Evolutionary conservation across 2,888 invertebrate species (phyloP).

Genomic region (Zaprionus obscuricornis): DNA sequence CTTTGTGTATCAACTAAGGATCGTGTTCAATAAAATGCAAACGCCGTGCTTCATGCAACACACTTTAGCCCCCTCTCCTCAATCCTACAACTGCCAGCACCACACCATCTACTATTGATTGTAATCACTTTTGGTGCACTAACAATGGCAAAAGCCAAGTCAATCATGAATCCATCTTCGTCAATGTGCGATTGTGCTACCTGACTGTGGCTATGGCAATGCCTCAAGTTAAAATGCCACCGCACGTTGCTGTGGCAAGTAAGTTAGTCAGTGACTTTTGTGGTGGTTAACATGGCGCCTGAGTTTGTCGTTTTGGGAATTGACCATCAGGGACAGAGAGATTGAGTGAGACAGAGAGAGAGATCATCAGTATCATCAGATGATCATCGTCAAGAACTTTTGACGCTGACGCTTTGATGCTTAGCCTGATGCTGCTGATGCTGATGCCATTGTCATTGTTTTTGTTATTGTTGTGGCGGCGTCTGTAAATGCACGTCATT

Average conservation of each 20-base stretch:
- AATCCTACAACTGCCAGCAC: not conserved
- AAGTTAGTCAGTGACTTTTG: constrained; percentile 60
- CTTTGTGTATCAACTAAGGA: constrained; percentile 56
- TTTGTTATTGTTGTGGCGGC: constrained; percentile 55
- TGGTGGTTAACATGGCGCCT: constrained; percentile 83
- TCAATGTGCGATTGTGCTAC: constrained; percentile 47
- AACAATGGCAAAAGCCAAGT: constrained; percentile 69
- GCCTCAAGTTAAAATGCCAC: no score
- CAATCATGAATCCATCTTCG: constrained; percentile 76
- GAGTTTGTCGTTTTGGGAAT: constrained; percentile 81
- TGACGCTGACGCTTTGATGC: constrained; percentile 60
- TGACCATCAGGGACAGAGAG: no score
- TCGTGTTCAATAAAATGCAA: constrained; percentile 76
- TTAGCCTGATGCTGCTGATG: constrained; percentile 9
- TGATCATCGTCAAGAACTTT: no score
- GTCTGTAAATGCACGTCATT: constrained; percentile 81
- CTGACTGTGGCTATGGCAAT: constrained; percentile 6
- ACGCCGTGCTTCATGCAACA: constrained; percentile 43
- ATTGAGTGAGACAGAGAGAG: no score
- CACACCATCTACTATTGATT: constrained; percentile 37
- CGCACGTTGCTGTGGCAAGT: constrained; percentile 30
- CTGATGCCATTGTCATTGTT: constrained; percentile 9
- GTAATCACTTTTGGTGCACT: constrained; percentile 56
- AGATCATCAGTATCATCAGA: constrained; percentile 70
- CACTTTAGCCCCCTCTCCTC: no score